phyloP scores from a whole-genome alignment of 2,113 vertebrate genomes.

The Nipponia nippon region DNA sequence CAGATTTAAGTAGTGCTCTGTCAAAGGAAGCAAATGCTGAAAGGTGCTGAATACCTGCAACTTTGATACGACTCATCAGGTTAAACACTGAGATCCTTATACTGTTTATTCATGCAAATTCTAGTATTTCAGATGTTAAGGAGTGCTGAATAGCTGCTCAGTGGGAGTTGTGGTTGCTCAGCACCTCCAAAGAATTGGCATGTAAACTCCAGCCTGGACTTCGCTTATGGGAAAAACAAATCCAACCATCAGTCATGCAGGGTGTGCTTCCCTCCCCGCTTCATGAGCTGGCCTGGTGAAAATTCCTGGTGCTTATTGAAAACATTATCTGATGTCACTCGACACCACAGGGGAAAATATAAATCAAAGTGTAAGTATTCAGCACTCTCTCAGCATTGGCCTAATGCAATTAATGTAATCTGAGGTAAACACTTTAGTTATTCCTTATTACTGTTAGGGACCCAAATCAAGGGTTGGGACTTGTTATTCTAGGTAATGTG shows the following conservation, averaged over 20 bases:
- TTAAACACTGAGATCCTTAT: not conserved
- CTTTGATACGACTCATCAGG: not conserved
- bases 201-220: not conserved
- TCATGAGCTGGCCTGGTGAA: slow-evolving; percentile 22
- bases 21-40: not conserved
- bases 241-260: not conserved
- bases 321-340: slow-evolving; percentile 23
- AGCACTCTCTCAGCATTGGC: slow-evolving; percentile 47
- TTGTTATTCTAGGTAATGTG: slow-evolving; percentile 29
- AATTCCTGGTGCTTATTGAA: slow-evolving; percentile 31
- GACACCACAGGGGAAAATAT: not conserved
- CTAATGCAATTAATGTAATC: slow-evolving; percentile 1
- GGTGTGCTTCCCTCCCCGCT: not conserved
- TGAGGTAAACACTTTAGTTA: slow-evolving; percentile 35
- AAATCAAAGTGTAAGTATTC: slow-evolving; percentile 46
- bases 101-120: not conserved
- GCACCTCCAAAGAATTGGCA: not conserved
- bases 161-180: slow-evolving; percentile 22
- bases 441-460: slow-evolving; percentile 9
- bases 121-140: not conserved
- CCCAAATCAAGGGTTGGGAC: not conserved
- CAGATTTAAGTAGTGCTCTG: not conserved
- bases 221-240: not conserved
- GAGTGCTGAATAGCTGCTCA: not conserved
- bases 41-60: not conserved